A percentile compares a stretch with the other conserved stretches of the same genome.
These are phyloP conservation scores for Oophaga pumilio DNA, from an alignment of 2,113 vertebrate genomes.

Conservation along the genomic window DNA sequence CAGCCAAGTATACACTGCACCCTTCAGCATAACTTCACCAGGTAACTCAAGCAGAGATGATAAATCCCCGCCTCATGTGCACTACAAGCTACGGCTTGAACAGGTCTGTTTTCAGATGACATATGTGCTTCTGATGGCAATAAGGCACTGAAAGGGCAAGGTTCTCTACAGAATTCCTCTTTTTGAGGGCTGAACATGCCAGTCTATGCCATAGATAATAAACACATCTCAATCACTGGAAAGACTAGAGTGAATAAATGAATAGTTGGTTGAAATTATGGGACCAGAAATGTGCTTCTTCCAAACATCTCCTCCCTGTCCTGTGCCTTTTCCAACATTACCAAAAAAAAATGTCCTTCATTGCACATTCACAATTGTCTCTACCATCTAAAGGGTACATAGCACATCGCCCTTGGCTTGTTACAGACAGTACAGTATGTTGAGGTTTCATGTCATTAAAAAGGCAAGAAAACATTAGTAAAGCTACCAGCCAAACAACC, in stretches of 20 bases:
- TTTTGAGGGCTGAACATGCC: conserved; percentile 20
- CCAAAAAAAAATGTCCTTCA: background rate
- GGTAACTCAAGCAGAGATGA: background rate
- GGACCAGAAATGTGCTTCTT: conserved; percentile 23
- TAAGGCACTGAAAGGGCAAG: conserved; percentile 51
- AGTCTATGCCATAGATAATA: background rate
- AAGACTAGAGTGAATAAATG: background rate
- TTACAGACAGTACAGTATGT: conserved; percentile 22
- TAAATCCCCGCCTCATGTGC: background rate
- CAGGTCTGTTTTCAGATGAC: conserved; percentile 38
- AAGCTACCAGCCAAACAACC: conserved; percentile 22
- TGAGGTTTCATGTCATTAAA: conserved; percentile 33
- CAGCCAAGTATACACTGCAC: background rate
- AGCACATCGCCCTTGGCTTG: background rate
- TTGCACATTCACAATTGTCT: background rate
- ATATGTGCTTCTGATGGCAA: conserved; percentile 56
- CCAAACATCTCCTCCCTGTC: background rate
- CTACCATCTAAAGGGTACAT: background rate
- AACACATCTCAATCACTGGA: background rate
- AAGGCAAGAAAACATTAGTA: conserved; percentile 24
- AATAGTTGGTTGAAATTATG: background rate
- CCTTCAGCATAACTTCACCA: background rate
- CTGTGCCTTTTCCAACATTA: background rate
- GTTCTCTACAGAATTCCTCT: conserved; percentile 20
- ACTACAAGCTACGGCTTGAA: conserved; percentile 36